Evolutionary conservation across 2,888 invertebrate species (phyloP), one percentile per base, ranked within the genome.

Genomic region (Campoplex nolae): DNA sequence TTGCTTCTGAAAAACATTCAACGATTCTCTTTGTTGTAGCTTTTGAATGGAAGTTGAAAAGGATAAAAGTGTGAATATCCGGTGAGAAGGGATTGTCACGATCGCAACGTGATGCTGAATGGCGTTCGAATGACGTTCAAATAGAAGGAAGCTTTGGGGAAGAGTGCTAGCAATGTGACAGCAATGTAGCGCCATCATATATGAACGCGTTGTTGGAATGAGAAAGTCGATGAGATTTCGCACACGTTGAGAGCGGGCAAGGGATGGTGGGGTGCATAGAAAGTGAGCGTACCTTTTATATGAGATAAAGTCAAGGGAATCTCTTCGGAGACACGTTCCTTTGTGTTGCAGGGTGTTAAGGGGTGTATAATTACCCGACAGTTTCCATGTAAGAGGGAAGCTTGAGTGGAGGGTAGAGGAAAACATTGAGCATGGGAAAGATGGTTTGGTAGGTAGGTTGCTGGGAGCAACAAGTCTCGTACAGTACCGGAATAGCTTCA

Each of bases 381-480:
- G 75, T 75, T 86, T 71, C 28, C 32, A 18, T 54, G 35, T 74
- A 68, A 45, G 48, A 48, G 35, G 9, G 51, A 54, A 13, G 16
- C 62, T 73, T 16, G 54, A 73, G 28, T 13, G 48, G 32, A 42
- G 73, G n/a, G 51, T 51, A 68, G 76, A 62, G 28, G 16, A 48
- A 48, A 67, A 45, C 38, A 45, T 23, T 28, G 58, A 23, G 13
- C 32, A 77, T 18, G 56, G 35, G 71, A 77, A 35, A 38, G 58
- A 70, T 23, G 54, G 70, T 58, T 58, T 23, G 32, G 73, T 23
- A 45, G 51, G 67, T 23, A 28, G 48, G 68, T 78, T 11, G 32
- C 35, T 58, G 48, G 73, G 80, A 81, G 80, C 80, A 81, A 81
- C 80, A 81, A 81, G 80, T 81, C 13, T 38, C 62, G 51, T 32